Evolutionary conservation across 2,113 vertebrate species (phyloP), one percentile per base, ranked within the genome.

Genomic region (Pholis gunnellus): DNA sequence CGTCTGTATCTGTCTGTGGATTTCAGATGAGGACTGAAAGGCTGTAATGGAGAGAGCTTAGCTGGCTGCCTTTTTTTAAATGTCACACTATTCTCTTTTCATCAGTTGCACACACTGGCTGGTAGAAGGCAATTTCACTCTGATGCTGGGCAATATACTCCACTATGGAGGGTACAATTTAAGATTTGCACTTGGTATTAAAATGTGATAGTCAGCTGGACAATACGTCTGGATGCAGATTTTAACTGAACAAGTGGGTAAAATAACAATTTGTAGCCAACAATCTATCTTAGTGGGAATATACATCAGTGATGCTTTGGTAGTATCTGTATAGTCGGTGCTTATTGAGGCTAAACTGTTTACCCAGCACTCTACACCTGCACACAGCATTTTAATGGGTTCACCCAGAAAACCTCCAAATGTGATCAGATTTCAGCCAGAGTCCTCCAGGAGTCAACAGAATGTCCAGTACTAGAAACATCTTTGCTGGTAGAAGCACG

Each of bases 21-120:
- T 63, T 79, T 78, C 77, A 74, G 75, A 78, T n/a, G 67, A 50
- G 77, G 78, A 79, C 75, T 60, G 64, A 42, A 17, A 44, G 27
- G 27, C 42, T 87, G 66, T 85, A 64, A 87, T 76, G 29, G 22
- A 75, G 60, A 54, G 64, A 79, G 83, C 69, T 88, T 69, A 79
- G 68, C 59, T 52, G 71, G 54, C 29, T 70, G 69, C 4, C 63
- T 66, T 79, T 54, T 72, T 82, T 67, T 54, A 83, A 86, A 76
- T 86, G 76, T 87, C 87, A 87, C 56, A 75, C 66, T 48, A 27
- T 66, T 84, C 76, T 75, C 38, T 75, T 72, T 64, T 75, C 60
- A 79, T 89, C 83, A 79, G 63, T 40, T 48, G 64, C 81, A 73
- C 3, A 75, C 46, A 22, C 25, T 9, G 46, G 57, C 65, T 59